phyloP scores from a whole-genome alignment of 2,888 invertebrate species.

The Ormyrus labotus region DNA sequence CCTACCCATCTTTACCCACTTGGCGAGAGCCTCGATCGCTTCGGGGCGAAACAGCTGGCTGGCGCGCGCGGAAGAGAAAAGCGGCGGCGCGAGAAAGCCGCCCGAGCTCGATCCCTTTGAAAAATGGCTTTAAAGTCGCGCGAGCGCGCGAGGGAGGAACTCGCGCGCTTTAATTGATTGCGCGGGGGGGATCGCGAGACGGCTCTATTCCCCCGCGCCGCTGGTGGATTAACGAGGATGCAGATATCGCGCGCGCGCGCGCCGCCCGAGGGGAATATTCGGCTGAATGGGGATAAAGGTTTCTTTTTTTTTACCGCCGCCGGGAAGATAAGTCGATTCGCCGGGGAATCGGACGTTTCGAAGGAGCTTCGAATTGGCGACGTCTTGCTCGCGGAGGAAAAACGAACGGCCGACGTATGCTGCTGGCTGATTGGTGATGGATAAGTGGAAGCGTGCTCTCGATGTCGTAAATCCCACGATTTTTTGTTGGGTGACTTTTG shows the following conservation, averaged over 20 bases:
- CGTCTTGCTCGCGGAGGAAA: no score
- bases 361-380: no score
- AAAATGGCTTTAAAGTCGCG: constrained; percentile 18
- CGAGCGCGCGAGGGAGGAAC: background rate
- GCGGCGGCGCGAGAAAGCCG: background rate
- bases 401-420: no score
- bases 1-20: background rate
- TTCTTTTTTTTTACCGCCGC: background rate
- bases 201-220: background rate
- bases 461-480: no score
- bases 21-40: background rate
- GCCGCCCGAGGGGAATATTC: background rate
- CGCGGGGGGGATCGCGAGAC: background rate
- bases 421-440: no score
- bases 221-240: background rate
- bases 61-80: background rate
- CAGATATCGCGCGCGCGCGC: background rate
- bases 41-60: constrained; percentile 23
- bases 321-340: background rate
- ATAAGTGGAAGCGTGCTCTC: no score
- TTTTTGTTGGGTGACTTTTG: no score
- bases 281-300: background rate
- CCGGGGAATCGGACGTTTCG: no score
- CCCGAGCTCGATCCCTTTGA: background rate
- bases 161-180: constrained; percentile 31